Conservation (phyloP, 2,797 vertebrate species). For the Coregonus sp. region DNA sequence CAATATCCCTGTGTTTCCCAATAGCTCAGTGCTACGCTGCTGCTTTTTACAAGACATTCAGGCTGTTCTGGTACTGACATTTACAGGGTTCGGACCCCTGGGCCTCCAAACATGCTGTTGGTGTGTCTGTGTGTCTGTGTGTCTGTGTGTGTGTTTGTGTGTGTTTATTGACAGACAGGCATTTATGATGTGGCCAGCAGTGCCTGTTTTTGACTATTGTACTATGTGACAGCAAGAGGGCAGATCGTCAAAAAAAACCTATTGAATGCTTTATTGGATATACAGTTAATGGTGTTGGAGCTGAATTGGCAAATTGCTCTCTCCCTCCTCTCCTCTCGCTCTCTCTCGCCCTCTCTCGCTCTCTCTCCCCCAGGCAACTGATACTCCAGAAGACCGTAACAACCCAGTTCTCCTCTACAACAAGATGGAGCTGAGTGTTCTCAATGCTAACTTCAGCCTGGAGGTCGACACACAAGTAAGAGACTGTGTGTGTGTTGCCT, state of each 20-base stretch:
- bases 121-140: constrained; percentile 2
- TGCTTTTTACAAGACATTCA: constrained; percentile 54
- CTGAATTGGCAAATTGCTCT: not conserved
- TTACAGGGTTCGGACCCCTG: constrained; percentile 51
- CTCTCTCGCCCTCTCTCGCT: not conserved
- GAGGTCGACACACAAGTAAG: constrained; percentile 80
- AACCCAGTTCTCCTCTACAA: constrained; percentile 91
- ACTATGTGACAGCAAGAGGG: not conserved
- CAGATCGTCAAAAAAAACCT: not conserved
- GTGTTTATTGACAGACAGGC: not conserved
- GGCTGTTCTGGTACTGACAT: constrained; percentile 51
- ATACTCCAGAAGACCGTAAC: constrained; percentile 88
- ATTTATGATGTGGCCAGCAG: not conserved
- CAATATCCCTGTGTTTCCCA: not conserved
- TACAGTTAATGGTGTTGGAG: not conserved
- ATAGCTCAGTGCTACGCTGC: constrained; percentile 37
- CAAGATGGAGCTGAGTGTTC: constrained; percentile 86
- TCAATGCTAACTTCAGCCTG: constrained; percentile 86
- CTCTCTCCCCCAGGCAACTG: constrained; percentile 79
- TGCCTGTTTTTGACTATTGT: no score
- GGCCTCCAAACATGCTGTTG: constrained; percentile 40
- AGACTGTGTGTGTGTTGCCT: not conserved
- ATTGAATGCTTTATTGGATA: not conserved
- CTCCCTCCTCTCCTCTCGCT: not conserved
- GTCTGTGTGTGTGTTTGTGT: not conserved